Base-by-base conservation (phyloP, 2,888 invertebrate species). In the Cephus rjabovi region DNA sequence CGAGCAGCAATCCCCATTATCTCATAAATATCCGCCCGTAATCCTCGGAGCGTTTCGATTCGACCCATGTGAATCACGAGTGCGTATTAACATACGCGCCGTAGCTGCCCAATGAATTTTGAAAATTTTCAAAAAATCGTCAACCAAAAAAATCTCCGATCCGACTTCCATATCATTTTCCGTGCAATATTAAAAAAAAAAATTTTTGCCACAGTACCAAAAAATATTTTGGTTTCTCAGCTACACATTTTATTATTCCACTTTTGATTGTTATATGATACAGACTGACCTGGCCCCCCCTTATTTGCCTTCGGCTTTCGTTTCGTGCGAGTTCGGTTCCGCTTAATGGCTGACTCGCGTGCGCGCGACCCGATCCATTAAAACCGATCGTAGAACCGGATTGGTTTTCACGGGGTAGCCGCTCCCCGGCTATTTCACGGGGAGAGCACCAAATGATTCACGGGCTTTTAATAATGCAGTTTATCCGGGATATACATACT, bases 1-100 rank as follows among this genome's bases (percentile, higher is more conserved):
- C 77, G 75, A 77, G 74, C 70, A 70, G 77, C 77, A 75, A 77
- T 77, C 37, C 31, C 70, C 77, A 77, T 75, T 75, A 75, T 77
- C 35, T 75, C 77, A 77, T 77, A 77, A 77, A 77, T 77, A 77
- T 75, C 75, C 75, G 34, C 23, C 34, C 69, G 75, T 75, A 77
- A 77, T 77, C 75, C 77, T 37, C 35, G 69, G 12, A 12, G 75
- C 35, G 31, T 34, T 77, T 77, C 75, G 35, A 77, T 75, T 75
- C 31, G 77, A 77, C 75, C 31, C 33, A 9, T 9, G 71, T 71
- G 71, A 71, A 33, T 71, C 71, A 71, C 3, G 71, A 33, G 11
- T 30, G 23, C 40, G 1, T 56, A 9, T 56, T 23, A 23, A 23
- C 23, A 56, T 2, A 6, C 9, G 23, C 40, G 23, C 0, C 1